Evolutionary conservation across 92 coral and sea anemone genomes (phyloP).

Genomic region (Zoanthus sansibaricus): DNA sequence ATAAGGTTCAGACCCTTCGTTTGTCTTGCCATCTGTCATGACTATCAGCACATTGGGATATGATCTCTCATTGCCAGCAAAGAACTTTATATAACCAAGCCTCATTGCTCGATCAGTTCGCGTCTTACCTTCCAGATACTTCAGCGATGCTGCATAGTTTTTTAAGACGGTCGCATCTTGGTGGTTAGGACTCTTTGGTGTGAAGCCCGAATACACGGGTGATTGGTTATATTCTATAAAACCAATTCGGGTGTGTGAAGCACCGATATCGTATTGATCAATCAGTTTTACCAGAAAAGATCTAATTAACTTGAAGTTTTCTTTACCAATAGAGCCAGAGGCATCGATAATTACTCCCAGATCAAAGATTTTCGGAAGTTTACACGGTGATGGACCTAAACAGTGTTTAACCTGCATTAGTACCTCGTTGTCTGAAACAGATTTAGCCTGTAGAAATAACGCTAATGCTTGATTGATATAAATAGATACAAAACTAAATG

Average conservation of each 20-base stretch:
- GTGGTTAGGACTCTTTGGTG: background rate
- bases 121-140: background rate
- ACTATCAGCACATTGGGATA: conserved; percentile 8
- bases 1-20: conserved; percentile 8
- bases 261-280: background rate
- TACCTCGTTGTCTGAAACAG: too few species aligned
- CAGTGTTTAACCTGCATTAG: too few species aligned
- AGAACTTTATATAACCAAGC: background rate
- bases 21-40: conserved; percentile 17
- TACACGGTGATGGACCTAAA: conserved; percentile 34
- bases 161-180: background rate
- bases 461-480: too few species aligned
- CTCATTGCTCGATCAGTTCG: background rate
- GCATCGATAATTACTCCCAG: conserved; percentile 4
- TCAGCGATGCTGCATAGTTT: background rate
- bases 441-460: too few species aligned
- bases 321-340: background rate
- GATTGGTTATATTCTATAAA: background rate
- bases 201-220: background rate
- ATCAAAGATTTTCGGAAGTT: conserved; percentile 21
- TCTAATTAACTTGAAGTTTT: conserved; percentile 4
- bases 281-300: conserved; percentile 9
- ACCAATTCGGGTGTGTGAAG: background rate
- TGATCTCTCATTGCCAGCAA: background rate
- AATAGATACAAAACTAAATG: too few species aligned